Percentiles rank a stretch among this genome's conserved stretches.
Conservation (phyloP, 2,888 invertebrate species). For the Drosophila dives region DNA sequence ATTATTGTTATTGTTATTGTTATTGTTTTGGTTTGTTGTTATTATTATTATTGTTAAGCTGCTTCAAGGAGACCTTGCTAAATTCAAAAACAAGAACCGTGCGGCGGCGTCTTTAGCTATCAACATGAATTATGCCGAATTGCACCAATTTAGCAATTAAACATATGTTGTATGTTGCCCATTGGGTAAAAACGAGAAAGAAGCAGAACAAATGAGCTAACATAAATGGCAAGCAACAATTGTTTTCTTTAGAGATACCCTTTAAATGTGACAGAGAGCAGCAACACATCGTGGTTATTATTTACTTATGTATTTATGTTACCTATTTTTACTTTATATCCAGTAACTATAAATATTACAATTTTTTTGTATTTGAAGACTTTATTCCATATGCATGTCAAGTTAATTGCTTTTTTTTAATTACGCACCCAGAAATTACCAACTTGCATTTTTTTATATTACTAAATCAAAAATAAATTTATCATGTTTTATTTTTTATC, state of each 20-base stretch:
- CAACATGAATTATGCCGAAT: slow-evolving; percentile 75
- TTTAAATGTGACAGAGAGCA: neutral
- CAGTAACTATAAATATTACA: too few relatives aligned
- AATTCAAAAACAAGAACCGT: slow-evolving; percentile 42
- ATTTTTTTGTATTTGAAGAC: too few relatives aligned
- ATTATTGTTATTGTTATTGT: slow-evolving; percentile 33
- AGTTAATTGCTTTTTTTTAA: neutral
- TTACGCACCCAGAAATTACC: neutral
- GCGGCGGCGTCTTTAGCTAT: slow-evolving; percentile 37
- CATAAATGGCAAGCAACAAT: slow-evolving; percentile 72
- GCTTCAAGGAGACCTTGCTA: slow-evolving; percentile 64
- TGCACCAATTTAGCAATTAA: slow-evolving; percentile 80
- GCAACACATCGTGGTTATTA: neutral
- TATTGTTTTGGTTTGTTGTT: slow-evolving; percentile 30
- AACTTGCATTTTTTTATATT: neutral
- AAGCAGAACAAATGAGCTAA: slow-evolving; percentile 51
- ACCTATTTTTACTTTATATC: too few relatives aligned
- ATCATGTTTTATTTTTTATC: neutral
- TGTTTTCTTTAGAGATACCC: slow-evolving; percentile 33
- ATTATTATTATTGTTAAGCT: slow-evolving; percentile 32
- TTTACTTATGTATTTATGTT: neutral
- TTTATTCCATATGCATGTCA: neutral
- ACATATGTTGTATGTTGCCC: slow-evolving; percentile 65
- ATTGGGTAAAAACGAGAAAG: slow-evolving; percentile 35
- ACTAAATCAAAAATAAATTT: neutral